Evolutionary conservation across 2,113 vertebrate genomes (phyloP).

Genomic region (Laticauda laticaudata): DNA sequence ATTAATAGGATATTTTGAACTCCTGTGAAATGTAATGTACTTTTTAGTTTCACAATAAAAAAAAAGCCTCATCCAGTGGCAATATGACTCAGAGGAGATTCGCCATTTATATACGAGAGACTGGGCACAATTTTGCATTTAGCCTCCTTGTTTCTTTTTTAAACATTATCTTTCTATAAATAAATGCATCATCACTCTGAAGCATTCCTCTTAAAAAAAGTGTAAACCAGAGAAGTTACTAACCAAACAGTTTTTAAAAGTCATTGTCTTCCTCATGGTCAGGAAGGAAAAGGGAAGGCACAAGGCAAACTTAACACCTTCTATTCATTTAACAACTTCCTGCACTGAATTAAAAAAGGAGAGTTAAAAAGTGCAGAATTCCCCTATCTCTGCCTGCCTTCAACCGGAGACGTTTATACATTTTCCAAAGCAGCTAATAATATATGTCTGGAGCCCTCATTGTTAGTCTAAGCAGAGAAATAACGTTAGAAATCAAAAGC

Average conservation of each 20-base stretch:
- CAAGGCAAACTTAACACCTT: background rate
- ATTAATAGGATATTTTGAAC: background rate
- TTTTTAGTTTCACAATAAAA: background rate
- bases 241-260: background rate
- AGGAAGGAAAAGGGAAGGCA: background rate
- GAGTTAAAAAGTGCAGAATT: background rate
- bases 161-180: background rate
- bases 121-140: background rate
- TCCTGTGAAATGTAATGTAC: background rate
- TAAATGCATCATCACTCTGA: background rate
- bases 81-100: background rate
- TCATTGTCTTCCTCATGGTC: background rate
- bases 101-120: background rate
- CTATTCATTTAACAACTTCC: background rate
- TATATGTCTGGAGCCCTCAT: slow-evolving; percentile 1
- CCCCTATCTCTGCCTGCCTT: background rate
- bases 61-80: background rate
- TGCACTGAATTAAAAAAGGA: background rate
- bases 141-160: background rate
- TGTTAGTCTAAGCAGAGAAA: slow-evolving; percentile 15
- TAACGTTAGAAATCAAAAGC: slow-evolving; percentile 10
- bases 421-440: slow-evolving; percentile 6
- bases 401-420: background rate
- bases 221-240: background rate
- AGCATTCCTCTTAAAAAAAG: background rate